Conservation (phyloP, 2,113 vertebrate species). For the human region GRCh38 chr1:154846501-154847000, state of each 20-base stretch:
- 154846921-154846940: neutral
- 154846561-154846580: neutral
- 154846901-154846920: neutral
- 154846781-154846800: neutral
- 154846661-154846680: neutral
- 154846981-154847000: too few relatives aligned
- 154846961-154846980: neutral
- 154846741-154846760: neutral
- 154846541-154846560: neutral
- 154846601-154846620: too few relatives aligned
- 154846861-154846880: neutral
- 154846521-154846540: neutral
- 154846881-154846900: fast-evolving
- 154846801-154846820: neutral
- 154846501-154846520: fast-evolving
- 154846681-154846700: neutral
- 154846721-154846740: neutral
- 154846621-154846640: neutral
- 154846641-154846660: neutral
- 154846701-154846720: neutral
- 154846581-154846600: neutral
- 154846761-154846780: neutral
- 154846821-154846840: neutral
- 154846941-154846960: fast-evolving
- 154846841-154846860: fast-evolving